A percentile compares a stretch with the other conserved stretches of the same genome.
phyloP scores from a whole-genome alignment of 2,888 invertebrate species.

The Chydorus sphaericus region DNA sequence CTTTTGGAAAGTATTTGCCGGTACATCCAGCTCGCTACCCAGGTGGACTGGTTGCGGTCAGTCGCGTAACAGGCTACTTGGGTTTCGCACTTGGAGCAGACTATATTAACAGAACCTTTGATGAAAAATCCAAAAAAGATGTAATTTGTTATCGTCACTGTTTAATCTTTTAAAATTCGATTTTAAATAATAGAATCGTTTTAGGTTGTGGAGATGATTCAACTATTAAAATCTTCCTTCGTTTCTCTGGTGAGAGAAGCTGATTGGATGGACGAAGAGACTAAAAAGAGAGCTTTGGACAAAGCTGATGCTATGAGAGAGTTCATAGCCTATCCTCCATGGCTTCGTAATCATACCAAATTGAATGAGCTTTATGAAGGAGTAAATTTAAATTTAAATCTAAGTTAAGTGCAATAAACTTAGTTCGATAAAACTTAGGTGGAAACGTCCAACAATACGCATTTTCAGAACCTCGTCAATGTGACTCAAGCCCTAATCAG shows the following conservation, averaged over 20 bases:
- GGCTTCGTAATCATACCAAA: too few species aligned
- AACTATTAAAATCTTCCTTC: constrained; percentile 1
- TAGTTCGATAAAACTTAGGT: too few species aligned
- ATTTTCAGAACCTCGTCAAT: constrained; percentile 9
- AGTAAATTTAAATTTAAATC: too few species aligned
- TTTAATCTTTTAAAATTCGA: not conserved
- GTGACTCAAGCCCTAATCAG: not conserved
- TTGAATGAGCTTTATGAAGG: too few species aligned
- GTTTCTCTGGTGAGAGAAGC: constrained; percentile 17
- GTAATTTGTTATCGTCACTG: not conserved
- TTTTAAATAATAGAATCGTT: too few species aligned
- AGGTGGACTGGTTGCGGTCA: constrained; percentile 21
- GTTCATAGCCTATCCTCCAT: constrained; percentile 29
- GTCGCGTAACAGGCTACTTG: constrained; percentile 18
- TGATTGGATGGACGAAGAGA: constrained; percentile 27
- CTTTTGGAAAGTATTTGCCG: not conserved
- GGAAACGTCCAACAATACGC: not conserved
- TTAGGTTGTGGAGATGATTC: constrained; percentile 10
- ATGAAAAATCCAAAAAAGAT: constrained; percentile 18
- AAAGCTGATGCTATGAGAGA: constrained; percentile 27
- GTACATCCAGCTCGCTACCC: not conserved
- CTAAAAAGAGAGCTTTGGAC: constrained; percentile 25
- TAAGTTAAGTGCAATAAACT: constrained; percentile 44
- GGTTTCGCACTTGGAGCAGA: constrained; percentile 21
- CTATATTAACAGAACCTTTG: constrained; percentile 20